Conservation (phyloP, 2,113 vertebrate species). For the Myocastor coypus region DNA sequence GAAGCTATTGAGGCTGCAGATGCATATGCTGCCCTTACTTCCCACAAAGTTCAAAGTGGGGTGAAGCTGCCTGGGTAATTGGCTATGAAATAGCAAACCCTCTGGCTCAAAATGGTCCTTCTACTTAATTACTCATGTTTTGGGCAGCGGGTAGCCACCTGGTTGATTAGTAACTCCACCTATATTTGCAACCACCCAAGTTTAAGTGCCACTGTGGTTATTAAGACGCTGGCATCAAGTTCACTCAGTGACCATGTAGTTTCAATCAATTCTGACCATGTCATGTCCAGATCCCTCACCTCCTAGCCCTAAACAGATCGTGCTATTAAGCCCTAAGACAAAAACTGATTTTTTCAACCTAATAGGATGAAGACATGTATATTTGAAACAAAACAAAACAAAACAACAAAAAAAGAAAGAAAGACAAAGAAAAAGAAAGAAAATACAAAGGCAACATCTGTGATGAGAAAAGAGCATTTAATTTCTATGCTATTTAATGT, state of each 20-base stretch:
- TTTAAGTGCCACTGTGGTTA: conserved; percentile 83
- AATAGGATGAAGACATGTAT: conserved; percentile 36
- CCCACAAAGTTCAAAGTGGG: conserved; percentile 89
- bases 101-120: conserved; percentile 89
- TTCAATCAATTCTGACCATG: conserved; percentile 83
- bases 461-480: conserved; percentile 41
- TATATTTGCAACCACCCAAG: conserved; percentile 86
- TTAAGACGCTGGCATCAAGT: conserved; percentile 78
- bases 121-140: conserved; percentile 87
- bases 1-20: conserved; percentile 91
- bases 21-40: conserved; percentile 88
- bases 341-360: conserved; percentile 65
- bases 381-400: conserved; percentile 27
- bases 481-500: conserved; percentile 58
- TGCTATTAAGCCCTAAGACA: conserved; percentile 72
- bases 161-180: conserved; percentile 89
- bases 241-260: conserved; percentile 76
- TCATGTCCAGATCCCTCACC: conserved; percentile 69
- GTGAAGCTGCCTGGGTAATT: conserved; percentile 90
- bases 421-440: not conserved
- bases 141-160: conserved; percentile 87
- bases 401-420: not conserved
- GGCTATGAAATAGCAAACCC: conserved; percentile 91
- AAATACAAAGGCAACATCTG: conserved; percentile 39
- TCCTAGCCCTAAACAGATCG: conserved; percentile 73